These are phyloP conservation scores for Platichthys flesus DNA, from an alignment of 2,113 vertebrate species.

Conservation along the genomic window DNA sequence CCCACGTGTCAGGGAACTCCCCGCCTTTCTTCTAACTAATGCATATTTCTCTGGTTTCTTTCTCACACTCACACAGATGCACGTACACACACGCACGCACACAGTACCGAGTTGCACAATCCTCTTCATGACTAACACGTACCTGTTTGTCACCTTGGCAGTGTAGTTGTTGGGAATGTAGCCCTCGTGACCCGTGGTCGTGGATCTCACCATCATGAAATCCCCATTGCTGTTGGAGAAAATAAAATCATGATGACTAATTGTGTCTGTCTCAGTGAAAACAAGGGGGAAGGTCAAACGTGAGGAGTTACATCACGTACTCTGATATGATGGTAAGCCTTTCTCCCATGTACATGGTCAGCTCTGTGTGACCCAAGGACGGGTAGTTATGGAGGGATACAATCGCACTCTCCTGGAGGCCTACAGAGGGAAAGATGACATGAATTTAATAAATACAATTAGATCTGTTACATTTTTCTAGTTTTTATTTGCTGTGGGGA, in stretches of 20 bases:
- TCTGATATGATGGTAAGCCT: constrained; percentile 82
- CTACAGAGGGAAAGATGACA: constrained; percentile 62
- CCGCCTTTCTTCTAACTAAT: neutral
- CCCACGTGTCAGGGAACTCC: constrained; percentile 46
- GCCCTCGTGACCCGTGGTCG: constrained; percentile 79
- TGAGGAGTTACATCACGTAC: constrained; percentile 73
- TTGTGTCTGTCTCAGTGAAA: neutral
- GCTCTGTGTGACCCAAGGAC: constrained; percentile 16
- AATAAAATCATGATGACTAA: constrained; percentile 9
- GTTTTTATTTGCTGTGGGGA: neutral
- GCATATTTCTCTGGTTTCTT: neutral
- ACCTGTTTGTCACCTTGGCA: constrained; percentile 86
- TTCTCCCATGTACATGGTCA: constrained; percentile 83
- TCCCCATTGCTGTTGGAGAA: constrained; percentile 82
- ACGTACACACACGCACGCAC: neutral
- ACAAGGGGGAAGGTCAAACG: neutral
- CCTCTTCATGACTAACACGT: constrained; percentile 23
- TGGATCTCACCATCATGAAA: constrained; percentile 84
- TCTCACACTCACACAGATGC: neutral
- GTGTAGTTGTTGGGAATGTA: constrained; percentile 83
- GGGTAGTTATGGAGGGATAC: constrained; percentile 87
- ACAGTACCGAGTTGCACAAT: neutral
- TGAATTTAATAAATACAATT: neutral
- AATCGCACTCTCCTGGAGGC: constrained; percentile 44
- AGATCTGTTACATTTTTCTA: neutral